Conservation (phyloP, 2,113 vertebrate genomes). For the Vimba vimba region DNA sequence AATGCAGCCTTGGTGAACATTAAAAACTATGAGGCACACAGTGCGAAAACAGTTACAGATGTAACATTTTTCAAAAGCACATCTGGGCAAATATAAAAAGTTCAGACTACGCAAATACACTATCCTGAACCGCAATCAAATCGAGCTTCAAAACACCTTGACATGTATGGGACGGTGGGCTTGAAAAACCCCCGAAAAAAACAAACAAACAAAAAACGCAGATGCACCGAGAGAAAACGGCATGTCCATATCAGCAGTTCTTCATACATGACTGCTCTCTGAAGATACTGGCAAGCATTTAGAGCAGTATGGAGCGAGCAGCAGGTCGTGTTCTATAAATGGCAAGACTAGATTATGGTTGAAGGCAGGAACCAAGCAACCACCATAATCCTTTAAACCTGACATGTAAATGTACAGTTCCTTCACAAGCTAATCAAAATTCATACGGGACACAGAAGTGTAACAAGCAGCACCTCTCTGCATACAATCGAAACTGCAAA, state of each 20-base stretch:
- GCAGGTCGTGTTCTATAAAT: conserved; percentile 44
- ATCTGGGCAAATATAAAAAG: background rate
- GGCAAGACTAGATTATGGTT: conserved; percentile 30
- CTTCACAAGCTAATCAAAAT: background rate
- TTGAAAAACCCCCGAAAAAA: too few relatives aligned
- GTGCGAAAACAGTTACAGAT: too few relatives aligned
- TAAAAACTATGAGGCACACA: background rate
- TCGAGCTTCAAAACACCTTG: background rate
- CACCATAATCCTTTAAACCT: conserved; percentile 15
- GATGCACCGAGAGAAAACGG: conserved; percentile 10
- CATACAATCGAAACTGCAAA: conserved; percentile 28
- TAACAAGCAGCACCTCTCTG: conserved; percentile 20
- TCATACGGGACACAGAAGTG: conserved; percentile 1
- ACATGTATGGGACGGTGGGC: background rate
- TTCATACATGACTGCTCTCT: conserved; percentile 45
- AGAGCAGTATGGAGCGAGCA: conserved; percentile 34
- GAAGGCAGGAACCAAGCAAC: conserved; percentile 26
- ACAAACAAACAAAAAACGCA: too few relatives aligned
- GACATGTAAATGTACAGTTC: conserved; percentile 16
- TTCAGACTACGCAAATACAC: background rate
- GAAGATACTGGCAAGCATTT: conserved; percentile 43
- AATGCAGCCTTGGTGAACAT: background rate
- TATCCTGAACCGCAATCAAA: background rate
- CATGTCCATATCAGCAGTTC: conserved; percentile 9
- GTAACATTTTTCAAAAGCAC: background rate